Evolutionary conservation across 1,140 invertebrate species (phyloP).

Genomic region (Anastatus disparis): DNA sequence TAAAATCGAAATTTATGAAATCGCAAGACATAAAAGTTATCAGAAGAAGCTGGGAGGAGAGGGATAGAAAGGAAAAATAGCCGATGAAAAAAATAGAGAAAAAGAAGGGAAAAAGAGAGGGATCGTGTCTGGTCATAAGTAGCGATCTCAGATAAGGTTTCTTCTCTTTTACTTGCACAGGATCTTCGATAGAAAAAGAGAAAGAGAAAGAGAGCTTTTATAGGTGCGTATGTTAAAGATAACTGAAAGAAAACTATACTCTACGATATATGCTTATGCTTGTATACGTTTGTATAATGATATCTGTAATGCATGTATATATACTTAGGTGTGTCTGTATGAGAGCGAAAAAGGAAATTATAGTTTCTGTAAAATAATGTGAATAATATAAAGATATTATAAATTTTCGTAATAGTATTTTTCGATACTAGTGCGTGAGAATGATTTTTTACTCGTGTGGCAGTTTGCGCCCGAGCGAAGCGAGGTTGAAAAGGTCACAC

Average conservation of each 20-base stretch:
- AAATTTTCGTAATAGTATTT: too few species aligned
- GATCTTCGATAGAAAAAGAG: not conserved
- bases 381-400: too few species aligned
- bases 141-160: conserved; percentile 21
- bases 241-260: not conserved
- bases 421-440: too few species aligned
- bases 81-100: too few species aligned
- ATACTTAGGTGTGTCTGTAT: too few species aligned
- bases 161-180: not conserved
- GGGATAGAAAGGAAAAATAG: not conserved
- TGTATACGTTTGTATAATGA: not conserved
- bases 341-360: too few species aligned
- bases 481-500: too few species aligned
- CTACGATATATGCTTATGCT: conserved; percentile 9
- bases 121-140: conserved; percentile 35
- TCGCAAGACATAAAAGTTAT: conserved; percentile 22
- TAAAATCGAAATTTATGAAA: conserved; percentile 28
- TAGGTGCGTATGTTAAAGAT: not conserved
- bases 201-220: not conserved
- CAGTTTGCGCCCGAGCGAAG: too few species aligned
- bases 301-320: too few species aligned
- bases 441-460: too few species aligned
- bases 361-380: too few species aligned
- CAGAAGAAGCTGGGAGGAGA: not conserved
- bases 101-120: too few species aligned